Evolutionary conservation across 2,797 vertebrate species (phyloP).

Genomic region (Apogon hyalosoma): DNA sequence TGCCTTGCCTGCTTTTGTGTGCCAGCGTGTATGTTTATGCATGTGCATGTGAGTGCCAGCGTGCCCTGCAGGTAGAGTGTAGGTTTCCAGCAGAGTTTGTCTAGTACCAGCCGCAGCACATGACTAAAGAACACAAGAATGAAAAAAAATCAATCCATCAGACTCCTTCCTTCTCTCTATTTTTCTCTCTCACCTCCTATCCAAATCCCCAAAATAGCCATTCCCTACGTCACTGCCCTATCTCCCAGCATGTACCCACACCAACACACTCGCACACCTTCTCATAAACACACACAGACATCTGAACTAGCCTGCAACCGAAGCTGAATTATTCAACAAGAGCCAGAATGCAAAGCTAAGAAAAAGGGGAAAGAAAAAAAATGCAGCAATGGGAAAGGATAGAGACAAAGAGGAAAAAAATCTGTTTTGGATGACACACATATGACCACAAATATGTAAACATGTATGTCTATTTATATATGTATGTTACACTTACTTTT

Average conservation of each 20-base stretch:
- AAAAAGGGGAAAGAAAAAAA: constrained; percentile 50
- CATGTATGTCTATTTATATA: background rate
- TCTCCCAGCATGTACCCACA: constrained; percentile 3
- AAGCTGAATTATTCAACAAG: constrained; percentile 73
- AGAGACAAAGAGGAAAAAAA: constrained; percentile 1
- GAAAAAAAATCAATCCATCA: constrained; percentile 70
- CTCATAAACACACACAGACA: constrained; percentile 30
- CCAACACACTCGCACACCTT: constrained; percentile 22
- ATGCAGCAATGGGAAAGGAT: constrained; percentile 26
- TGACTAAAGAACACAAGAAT: constrained; percentile 61
- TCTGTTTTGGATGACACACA: background rate
- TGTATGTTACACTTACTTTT: background rate
- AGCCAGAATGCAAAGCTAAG: constrained; percentile 60
- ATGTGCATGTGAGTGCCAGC: constrained; percentile 40
- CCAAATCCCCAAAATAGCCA: constrained; percentile 70
- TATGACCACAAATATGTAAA: background rate
- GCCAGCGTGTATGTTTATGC: background rate
- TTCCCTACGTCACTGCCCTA: constrained; percentile 57
- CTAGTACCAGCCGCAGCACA: constrained; percentile 67
- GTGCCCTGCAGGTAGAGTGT: constrained; percentile 54
- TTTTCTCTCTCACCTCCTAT: constrained; percentile 64
- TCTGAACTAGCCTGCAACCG: constrained; percentile 57
- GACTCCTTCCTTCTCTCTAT: constrained; percentile 44
- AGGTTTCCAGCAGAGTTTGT: constrained; percentile 59
- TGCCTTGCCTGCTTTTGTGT: constrained; percentile 31